Base-by-base conservation (phyloP, 1,140 invertebrate species). In the Amphibalanus amphitrite region DNA sequence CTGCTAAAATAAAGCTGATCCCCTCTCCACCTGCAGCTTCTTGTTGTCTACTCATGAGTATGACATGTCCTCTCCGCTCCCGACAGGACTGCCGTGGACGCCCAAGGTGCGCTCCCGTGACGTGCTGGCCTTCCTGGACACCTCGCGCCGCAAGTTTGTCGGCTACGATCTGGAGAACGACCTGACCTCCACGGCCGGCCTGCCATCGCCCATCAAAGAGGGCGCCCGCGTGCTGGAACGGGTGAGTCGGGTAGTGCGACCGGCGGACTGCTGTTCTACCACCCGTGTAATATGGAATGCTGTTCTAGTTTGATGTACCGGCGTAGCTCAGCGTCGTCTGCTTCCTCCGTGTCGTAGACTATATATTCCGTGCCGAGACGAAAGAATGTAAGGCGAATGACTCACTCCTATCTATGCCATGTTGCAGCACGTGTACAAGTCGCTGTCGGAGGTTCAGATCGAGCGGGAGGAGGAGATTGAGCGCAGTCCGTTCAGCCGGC, bases 51-150 rank as follows among this genome's bases (percentile, higher is more conserved):
- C 33, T 38, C 4, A 4, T 38, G 33, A 38, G 4, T 38, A 15
- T n/a, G n/a, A n/a, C n/a, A n/a, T n/a, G n/a, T n/a, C 33, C 33
- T 15, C 33, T 38, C 33, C 33, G 4, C 33, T 38, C 4, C 29
- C 47, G n/a, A 33, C 71, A 82, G 86, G 88, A 72, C 83, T 98
- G 73, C 95, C 95, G 0, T 98, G 95, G 95, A 87, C 89, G 74
- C 93, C 95, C 15, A 98, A 98, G 86, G 94, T 97, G n/a, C 83
- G 92, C 29, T 89, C 93, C 77, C 92, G 91, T 82, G 93, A 96
- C 79, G 88, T 97, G 69, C 92, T 97, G 76, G 83, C 85, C 74
- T 98, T 97, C 81, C 81, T 98, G 73, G 92, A 97, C 77, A 88
- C 88, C 77, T 92, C 93, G 10, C 82, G 96, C 76, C 83, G 90